These are phyloP conservation scores for Hirtodrosophila histrioides DNA, from an alignment of 2,888 invertebrate genomes.

Conservation along the genomic window DNA sequence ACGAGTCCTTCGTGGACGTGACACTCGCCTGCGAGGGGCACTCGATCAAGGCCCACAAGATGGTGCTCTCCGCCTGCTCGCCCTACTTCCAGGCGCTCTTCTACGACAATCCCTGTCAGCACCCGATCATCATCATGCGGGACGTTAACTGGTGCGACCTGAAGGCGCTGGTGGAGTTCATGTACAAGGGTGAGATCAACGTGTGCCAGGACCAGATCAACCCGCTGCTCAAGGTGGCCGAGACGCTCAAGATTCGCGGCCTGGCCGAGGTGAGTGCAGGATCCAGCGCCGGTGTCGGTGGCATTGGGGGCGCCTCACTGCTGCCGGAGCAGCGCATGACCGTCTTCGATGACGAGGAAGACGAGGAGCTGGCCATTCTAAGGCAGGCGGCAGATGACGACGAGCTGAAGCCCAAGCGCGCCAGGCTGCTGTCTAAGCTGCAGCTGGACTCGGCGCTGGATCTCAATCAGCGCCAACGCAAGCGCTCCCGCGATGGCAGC, in stretches of 20 bases:
- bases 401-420: conserved; percentile 72
- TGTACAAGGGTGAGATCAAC: conserved; percentile 98
- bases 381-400: conserved; percentile 85
- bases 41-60: conserved; percentile 95
- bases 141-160: conserved; percentile 95
- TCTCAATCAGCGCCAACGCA: conserved; percentile 85
- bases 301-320: conserved; percentile 83
- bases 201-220: conserved; percentile 96
- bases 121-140: conserved; percentile 96
- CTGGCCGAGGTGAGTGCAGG: conserved; percentile 90
- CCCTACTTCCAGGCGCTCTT: conserved; percentile 96
- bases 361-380: conserved; percentile 84
- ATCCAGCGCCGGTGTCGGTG: conserved; percentile 80
- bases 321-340: conserved; percentile 81
- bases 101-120: conserved; percentile 96
- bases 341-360: conserved; percentile 77
- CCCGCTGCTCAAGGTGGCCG: conserved; percentile 93
- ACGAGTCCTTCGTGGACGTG: conserved; percentile 95
- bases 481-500: conserved; percentile 80
- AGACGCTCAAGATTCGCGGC: conserved; percentile 93
- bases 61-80: conserved; percentile 96
- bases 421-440: conserved; percentile 63
- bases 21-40: conserved; percentile 96
- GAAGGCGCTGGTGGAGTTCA: conserved; percentile 95
- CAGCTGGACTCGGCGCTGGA: conserved; percentile 59